phyloP scores from a whole-genome alignment of 2,888 invertebrate species.

The Hololepta plana region DNA sequence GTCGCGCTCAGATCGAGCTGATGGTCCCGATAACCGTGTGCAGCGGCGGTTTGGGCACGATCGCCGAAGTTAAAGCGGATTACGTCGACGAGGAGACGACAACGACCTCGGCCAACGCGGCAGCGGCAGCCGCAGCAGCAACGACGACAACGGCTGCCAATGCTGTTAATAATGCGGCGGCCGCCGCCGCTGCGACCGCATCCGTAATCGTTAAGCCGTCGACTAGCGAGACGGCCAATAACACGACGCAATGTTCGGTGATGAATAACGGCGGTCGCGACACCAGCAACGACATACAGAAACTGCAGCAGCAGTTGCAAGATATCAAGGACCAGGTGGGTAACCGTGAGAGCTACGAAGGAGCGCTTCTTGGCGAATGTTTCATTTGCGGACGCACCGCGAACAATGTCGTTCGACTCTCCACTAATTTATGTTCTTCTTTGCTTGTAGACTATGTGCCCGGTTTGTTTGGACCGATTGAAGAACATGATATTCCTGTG shows the following conservation, averaged over 20 bases:
- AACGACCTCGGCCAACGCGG: constrained; percentile 28
- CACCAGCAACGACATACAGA: constrained; percentile 66
- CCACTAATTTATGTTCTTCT: neutral
- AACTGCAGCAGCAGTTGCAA: constrained; percentile 84
- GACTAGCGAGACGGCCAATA: too few species aligned
- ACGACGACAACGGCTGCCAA: neutral
- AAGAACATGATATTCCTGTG: constrained; percentile 99
- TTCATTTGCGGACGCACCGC: neutral
- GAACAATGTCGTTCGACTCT: neutral
- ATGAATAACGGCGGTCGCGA: constrained; percentile 53
- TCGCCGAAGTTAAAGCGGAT: constrained; percentile 31
- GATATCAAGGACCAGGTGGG: constrained; percentile 92
- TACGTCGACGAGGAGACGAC: constrained; percentile 27
- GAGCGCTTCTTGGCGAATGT: constrained; percentile 2
- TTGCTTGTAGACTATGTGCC: constrained; percentile 82
- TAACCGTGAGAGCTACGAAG: constrained; percentile 1
- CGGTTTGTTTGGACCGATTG: constrained; percentile 90
- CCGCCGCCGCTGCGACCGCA: too few species aligned
- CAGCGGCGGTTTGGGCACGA: constrained; percentile 26
- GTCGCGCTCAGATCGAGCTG: constrained; percentile 70
- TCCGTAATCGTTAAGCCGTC: too few species aligned
- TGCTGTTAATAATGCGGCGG: neutral
- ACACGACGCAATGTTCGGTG: too few species aligned
- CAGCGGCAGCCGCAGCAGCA: constrained; percentile 1
- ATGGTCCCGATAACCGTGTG: constrained; percentile 34